phyloP scores from a whole-genome alignment of 2,888 invertebrate genomes.

The Drosophila pseudotakahashii region DNA sequence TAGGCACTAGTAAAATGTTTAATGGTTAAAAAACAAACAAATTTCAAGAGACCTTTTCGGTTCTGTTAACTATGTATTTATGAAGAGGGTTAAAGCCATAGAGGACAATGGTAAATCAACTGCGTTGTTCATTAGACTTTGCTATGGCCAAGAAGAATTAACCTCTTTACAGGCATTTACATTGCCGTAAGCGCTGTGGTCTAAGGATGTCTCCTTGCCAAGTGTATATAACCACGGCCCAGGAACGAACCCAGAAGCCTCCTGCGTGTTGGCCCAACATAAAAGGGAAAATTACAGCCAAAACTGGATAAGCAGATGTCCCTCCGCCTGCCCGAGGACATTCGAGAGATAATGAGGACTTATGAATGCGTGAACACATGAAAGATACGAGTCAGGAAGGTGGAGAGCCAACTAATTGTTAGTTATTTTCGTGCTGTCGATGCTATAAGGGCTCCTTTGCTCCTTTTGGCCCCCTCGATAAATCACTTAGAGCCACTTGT shows the following conservation, averaged over 20 bases:
- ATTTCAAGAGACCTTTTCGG: too few relatives aligned
- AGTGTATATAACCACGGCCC: conserved; percentile 3
- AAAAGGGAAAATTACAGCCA: conserved; percentile 10
- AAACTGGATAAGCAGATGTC: conserved; percentile 15
- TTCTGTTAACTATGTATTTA: too few relatives aligned
- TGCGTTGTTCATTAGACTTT: neutral
- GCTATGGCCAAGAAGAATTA: neutral
- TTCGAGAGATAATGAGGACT: conserved; percentile 66
- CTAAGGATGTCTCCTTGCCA: conserved; percentile 1
- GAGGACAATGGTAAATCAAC: too few relatives aligned
- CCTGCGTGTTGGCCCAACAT: conserved; percentile 30
- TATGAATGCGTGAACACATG: conserved; percentile 58
- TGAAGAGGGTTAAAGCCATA: too few relatives aligned
- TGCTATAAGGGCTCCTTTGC: conserved; percentile 23
- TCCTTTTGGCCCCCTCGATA: conserved; percentile 14
- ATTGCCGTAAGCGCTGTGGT: neutral
- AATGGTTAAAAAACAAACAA: too few relatives aligned
- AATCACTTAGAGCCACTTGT: conserved; percentile 40
- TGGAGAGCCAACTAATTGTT: conserved; percentile 60
- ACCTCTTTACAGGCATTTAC: neutral
- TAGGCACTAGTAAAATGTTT: too few relatives aligned
- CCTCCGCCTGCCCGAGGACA: conserved; percentile 30
- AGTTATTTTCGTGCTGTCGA: conserved; percentile 50
- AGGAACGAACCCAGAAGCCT: neutral
- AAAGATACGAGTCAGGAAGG: conserved; percentile 34